phyloP scores from a whole-genome alignment of 2,888 invertebrate species.

The Panorpa germanica region DNA sequence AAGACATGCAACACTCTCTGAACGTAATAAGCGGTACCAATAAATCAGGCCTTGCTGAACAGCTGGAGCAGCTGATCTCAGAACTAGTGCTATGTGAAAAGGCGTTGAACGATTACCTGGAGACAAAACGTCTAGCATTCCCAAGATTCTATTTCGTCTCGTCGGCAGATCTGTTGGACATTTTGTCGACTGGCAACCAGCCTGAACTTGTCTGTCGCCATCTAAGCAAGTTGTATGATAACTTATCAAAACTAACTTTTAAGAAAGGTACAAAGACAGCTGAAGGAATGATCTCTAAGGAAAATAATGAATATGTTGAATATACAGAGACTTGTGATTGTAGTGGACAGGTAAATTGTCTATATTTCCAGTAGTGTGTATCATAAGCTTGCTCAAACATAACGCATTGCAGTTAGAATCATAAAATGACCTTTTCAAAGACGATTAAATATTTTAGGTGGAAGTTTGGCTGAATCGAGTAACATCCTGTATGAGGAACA shows the following conservation, averaged over 20 bases:
- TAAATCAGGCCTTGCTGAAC: constrained; percentile 50
- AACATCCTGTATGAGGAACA: constrained; percentile 66
- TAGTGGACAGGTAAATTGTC: too few species aligned
- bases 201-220: constrained; percentile 64
- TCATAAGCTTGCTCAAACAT: too few species aligned
- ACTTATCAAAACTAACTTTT: constrained; percentile 61
- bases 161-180: constrained; percentile 75
- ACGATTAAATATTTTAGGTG: too few species aligned
- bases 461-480: constrained; percentile 81
- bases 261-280: constrained; percentile 46
- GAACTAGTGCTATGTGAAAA: constrained; percentile 77
- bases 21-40: constrained; percentile 79
- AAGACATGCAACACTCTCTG: constrained; percentile 50
- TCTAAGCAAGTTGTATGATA: constrained; percentile 82
- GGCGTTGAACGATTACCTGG: constrained; percentile 83
- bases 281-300: constrained; percentile 70
- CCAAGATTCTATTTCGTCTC: constrained; percentile 94
- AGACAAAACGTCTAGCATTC: constrained; percentile 83
- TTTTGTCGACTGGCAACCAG: constrained; percentile 65
- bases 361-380: too few species aligned
- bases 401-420: too few species aligned
- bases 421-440: too few species aligned
- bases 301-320: constrained; percentile 48
- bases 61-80: constrained; percentile 50
- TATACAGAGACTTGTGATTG: constrained; percentile 61